These are phyloP conservation scores for Trisateles emortualis DNA, from an alignment of 2,888 invertebrate genomes.

Conservation along the genomic window DNA sequence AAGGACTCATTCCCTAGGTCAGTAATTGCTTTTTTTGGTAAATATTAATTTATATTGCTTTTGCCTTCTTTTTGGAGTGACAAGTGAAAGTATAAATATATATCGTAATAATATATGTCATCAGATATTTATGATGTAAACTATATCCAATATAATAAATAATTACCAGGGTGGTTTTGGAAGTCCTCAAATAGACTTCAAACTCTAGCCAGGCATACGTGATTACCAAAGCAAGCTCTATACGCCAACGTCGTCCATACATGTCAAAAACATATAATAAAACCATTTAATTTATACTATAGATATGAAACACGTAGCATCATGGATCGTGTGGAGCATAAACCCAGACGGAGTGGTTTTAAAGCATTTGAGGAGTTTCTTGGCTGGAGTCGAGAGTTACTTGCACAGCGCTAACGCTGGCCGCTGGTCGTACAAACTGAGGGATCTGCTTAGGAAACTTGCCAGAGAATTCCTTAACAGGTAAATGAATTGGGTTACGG, in stretches of 20 bases:
- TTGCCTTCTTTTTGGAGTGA: no score
- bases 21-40: conserved; percentile 22
- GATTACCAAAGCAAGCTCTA: no score
- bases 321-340: conserved; percentile 88
- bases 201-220: no score
- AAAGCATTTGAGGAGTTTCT: conserved; percentile 91
- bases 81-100: no score
- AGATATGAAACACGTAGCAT: conserved; percentile 82
- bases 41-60: background rate
- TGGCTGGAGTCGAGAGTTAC: conserved; percentile 94
- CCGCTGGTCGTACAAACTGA: conserved; percentile 90
- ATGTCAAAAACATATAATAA: no score
- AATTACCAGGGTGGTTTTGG: no score
- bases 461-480: conserved; percentile 89
- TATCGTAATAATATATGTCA: no score
- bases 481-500: conserved; percentile 44
- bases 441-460: conserved; percentile 90
- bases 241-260: no score
- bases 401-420: conserved; percentile 96
- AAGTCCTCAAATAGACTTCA: no score
- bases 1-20: conserved; percentile 84
- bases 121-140: no score
- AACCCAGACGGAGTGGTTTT: conserved; percentile 90
- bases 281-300: conserved; percentile 6
- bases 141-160: no score